Evolutionary conservation across 2,888 invertebrate species (phyloP), one percentile per base, ranked within the genome.

Genomic region (Portevinia maculata): DNA sequence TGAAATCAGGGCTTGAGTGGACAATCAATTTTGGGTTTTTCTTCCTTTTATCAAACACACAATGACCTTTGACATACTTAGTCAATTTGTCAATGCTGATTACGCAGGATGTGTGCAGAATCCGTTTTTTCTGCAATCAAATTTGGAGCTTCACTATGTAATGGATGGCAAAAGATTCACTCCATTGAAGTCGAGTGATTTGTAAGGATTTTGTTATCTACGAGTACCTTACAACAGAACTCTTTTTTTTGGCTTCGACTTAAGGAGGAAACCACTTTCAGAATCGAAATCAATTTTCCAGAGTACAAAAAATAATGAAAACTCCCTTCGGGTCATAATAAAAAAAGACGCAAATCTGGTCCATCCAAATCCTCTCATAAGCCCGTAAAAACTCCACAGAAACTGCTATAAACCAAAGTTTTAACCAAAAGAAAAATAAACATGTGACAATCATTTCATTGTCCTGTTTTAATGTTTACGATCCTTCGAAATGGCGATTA

Each of bases 381-480:
- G 46, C 32, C 44, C 17, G 3, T 11, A 32, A 44, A 57, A 57
- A 46, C 46, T 44, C 11, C 24, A 55, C 39, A 24, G 24, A 59
- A 60, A 70, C 50, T 44, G 11, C 39, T 32, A 70, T 52, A 70
- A 57, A 41, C 3, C 21, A 9, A 59, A 59, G 21, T 59, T 70
- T 59, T 41, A 39, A 39, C 34, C 37, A 37, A n/a, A 34, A 46
- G 6, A 39, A 24, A 62, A 48, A 48, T 9, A 32, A 30, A 24
- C 15, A 34, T 62, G 55, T 64, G 59, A 81, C 64, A 81, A 81
- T 75, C 64, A 70, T 17, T 64, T 48, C 24, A 64, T 74, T 64
- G 75, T 81, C 46, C 53, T 59, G 44, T 76, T 76, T 81, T 71
- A 81, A 81, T 81, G 70, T 70, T n/a, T 71, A 81, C 71, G 79